Evolutionary conservation across 2,797 vertebrate species (phyloP).

Genomic region (Sebastes baramenuke): DNA sequence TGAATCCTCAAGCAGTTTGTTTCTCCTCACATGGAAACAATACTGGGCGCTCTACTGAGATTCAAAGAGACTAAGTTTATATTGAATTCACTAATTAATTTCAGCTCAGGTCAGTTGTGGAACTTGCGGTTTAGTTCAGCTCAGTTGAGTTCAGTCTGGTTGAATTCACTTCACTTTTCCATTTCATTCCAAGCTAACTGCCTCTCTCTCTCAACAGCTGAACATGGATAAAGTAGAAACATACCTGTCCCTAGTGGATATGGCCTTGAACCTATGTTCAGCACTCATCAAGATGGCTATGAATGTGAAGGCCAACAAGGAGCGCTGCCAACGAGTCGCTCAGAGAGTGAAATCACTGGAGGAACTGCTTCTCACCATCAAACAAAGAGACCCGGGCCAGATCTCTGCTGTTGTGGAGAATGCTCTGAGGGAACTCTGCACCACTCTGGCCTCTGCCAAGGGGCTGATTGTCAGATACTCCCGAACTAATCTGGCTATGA

Average conservation of each 20-base stretch:
- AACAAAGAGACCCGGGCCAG: conserved; percentile 15
- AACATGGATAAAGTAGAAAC: not conserved
- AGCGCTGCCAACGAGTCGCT: conserved; percentile 72
- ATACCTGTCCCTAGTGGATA: not conserved
- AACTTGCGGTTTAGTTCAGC: not conserved
- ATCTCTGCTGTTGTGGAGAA: conserved; percentile 6
- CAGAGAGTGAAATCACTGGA: conserved; percentile 72
- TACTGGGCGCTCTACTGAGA: too few relatives aligned
- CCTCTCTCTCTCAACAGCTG: conserved; percentile 3
- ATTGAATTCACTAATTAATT: not conserved
- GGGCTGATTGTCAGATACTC: conserved; percentile 74
- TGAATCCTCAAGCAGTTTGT: too few relatives aligned
- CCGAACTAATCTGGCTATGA: fast-evolving
- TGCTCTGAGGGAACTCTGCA: conserved; percentile 71
- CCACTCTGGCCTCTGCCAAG: conserved; percentile 65
- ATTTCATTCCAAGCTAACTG: not conserved
- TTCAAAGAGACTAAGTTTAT: not conserved
- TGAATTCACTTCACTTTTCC: not conserved
- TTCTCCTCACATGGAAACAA: too few relatives aligned
- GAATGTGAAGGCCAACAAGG: conserved; percentile 79
- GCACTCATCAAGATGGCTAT: conserved; percentile 59
- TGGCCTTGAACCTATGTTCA: not conserved
- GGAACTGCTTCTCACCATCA: conserved; percentile 65
- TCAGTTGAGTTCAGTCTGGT: not conserved
- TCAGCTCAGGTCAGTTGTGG: too few relatives aligned